phyloP scores from a whole-genome alignment of 2,797 vertebrate genomes.

The Prionace glauca region DNA sequence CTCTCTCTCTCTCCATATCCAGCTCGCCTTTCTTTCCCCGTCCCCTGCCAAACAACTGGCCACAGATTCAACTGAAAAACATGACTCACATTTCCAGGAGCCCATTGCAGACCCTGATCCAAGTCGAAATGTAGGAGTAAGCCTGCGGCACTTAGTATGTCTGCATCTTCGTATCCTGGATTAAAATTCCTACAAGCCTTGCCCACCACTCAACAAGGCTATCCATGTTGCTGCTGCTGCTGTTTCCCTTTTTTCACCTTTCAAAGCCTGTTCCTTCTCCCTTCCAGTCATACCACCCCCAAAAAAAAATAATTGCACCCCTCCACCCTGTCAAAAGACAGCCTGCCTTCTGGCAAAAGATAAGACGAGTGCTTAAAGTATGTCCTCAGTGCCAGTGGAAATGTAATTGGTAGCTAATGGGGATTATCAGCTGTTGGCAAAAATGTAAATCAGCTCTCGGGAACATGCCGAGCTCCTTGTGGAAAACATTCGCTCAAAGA shows the following conservation, averaged over 20 bases:
- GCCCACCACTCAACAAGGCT: background rate
- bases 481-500: background rate
- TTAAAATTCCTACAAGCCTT: background rate
- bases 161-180: background rate
- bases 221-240: background rate
- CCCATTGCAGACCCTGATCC: background rate
- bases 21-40: background rate
- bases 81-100: background rate
- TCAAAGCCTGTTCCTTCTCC: background rate
- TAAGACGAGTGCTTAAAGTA: background rate
- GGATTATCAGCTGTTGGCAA: background rate
- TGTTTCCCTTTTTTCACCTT: background rate
- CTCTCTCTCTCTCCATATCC: background rate
- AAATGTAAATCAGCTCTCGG: background rate
- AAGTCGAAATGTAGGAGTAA: background rate
- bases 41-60: background rate
- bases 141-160: background rate
- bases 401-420: background rate
- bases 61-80: background rate
- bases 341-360: background rate
- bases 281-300: background rate
- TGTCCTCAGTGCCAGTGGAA: background rate
- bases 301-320: too few relatives aligned
- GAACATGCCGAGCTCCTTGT: background rate
- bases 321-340: background rate